A percentile compares a stretch with the other conserved stretches of the same genome.
Conservation (phyloP, 2,797 vertebrate species). For the Falco cherrug region DNA sequence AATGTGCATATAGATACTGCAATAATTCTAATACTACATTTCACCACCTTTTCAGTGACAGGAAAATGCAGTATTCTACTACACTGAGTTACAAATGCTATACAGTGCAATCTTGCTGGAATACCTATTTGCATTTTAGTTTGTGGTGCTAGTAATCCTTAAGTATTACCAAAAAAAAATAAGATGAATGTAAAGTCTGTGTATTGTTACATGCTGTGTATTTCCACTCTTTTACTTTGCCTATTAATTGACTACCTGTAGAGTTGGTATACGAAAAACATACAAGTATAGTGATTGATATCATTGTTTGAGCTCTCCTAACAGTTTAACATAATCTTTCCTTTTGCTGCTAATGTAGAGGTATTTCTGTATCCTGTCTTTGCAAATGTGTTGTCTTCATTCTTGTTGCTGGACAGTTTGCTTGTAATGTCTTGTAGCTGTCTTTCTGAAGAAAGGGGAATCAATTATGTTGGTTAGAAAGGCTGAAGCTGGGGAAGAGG, state of each 20-base stretch:
- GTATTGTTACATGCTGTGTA: slow-evolving; percentile 36
- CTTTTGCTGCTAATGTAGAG: not conserved
- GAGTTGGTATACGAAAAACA: slow-evolving; percentile 53
- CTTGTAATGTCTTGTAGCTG: slow-evolving; percentile 78
- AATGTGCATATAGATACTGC: slow-evolving; percentile 69
- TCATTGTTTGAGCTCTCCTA: slow-evolving; percentile 27
- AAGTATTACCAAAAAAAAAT: slow-evolving; percentile 57
- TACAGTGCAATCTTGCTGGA: slow-evolving; percentile 61
- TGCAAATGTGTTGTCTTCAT: slow-evolving; percentile 74
- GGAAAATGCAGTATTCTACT: slow-evolving; percentile 67
- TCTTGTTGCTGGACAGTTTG: slow-evolving; percentile 74
- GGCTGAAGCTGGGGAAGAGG: slow-evolving; percentile 80
- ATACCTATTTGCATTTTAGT: slow-evolving; percentile 61
- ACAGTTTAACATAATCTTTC: slow-evolving; percentile 15
- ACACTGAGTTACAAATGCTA: slow-evolving; percentile 65
- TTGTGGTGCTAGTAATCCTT: slow-evolving; percentile 53
- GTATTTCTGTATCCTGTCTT: slow-evolving; percentile 3
- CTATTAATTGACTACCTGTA: slow-evolving; percentile 46
- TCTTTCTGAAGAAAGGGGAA: slow-evolving; percentile 78
- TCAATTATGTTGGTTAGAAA: slow-evolving; percentile 79
- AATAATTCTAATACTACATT: slow-evolving; percentile 74
- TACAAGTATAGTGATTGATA: not conserved
- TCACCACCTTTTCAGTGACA: slow-evolving; percentile 62
- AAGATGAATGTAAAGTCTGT: slow-evolving; percentile 33
- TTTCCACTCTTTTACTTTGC: slow-evolving; percentile 58